Evolutionary conservation across 2,113 vertebrate species (phyloP).

Genomic region (Romanogobio albipinnatus): DNA sequence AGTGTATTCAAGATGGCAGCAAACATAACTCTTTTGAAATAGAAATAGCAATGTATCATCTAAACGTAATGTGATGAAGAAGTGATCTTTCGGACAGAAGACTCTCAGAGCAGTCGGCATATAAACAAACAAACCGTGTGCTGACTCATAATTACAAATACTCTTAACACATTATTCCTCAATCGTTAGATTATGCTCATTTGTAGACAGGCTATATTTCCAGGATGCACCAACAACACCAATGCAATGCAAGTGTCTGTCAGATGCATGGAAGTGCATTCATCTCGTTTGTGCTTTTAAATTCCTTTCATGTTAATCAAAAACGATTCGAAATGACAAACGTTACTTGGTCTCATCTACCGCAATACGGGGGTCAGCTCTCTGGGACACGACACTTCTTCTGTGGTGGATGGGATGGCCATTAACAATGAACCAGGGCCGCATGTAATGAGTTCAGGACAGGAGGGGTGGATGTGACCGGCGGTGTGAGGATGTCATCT

Average conservation of each 20-base stretch:
- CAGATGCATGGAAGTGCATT: not conserved
- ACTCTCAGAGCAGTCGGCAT: not conserved
- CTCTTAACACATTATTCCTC: not conserved
- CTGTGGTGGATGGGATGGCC: conserved; percentile 10
- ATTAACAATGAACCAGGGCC: conserved; percentile 65
- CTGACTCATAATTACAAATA: not conserved
- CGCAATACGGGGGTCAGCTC: not conserved
- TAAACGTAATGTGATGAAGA: no score
- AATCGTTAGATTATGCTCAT: not conserved
- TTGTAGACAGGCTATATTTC: not conserved
- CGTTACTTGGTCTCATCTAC: not conserved
- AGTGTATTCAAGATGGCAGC: not conserved
- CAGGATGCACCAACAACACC: no score
- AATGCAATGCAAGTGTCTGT: no score
- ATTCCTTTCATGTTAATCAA: not conserved
- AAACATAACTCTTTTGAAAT: not conserved
- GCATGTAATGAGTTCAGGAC: conserved; percentile 53
- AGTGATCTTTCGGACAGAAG: not conserved
- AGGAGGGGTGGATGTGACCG: conserved; percentile 62
- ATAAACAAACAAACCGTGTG: not conserved
- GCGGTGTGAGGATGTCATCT: conserved; percentile 68
- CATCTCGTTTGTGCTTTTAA: not conserved
- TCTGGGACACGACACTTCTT: not conserved
- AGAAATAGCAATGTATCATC: no score
- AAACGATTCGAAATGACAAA: not conserved